These are phyloP conservation scores for Philhelius pedissequus DNA, from an alignment of 2,888 invertebrate species.

Conservation along the genomic window DNA sequence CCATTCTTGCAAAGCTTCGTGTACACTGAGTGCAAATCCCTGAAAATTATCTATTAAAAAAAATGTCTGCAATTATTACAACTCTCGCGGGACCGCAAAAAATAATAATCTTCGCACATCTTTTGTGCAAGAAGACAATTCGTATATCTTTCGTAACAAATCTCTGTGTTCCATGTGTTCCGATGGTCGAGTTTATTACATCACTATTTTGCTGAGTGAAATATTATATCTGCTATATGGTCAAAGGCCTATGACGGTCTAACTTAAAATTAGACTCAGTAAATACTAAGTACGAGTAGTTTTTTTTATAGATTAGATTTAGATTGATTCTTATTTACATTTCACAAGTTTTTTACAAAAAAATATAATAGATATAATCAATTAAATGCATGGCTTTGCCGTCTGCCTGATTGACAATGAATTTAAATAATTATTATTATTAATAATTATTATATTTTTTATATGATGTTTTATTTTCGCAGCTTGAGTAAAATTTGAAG, in stretches of 20 bases:
- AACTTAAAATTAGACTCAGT: neutral
- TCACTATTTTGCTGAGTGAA: neutral
- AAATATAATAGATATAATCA: too few species aligned
- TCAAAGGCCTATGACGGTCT: neutral
- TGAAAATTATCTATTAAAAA: neutral
- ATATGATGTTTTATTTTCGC: too few species aligned
- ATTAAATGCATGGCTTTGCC: too few species aligned
- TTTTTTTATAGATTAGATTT: too few species aligned
- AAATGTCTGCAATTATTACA: constrained; percentile 28
- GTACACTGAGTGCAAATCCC: neutral
- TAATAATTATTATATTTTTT: too few species aligned
- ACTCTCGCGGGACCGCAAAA: neutral
- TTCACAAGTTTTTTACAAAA: too few species aligned
- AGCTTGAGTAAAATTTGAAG: neutral
- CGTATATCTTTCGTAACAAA: constrained; percentile 26
- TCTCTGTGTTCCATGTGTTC: constrained; percentile 22
- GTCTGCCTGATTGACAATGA: too few species aligned
- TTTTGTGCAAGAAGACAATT: constrained; percentile 4
- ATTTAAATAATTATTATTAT: too few species aligned
- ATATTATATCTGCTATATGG: neutral
- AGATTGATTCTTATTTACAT: too few species aligned
- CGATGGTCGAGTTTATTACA: constrained; percentile 47
- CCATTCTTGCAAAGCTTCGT: constrained; percentile 17
- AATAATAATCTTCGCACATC: neutral
- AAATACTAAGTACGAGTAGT: neutral